phyloP scores from a whole-genome alignment of 37 sponge, comb jelly and placozoan genomes.

The Aphrocallistes beatrix region DNA sequence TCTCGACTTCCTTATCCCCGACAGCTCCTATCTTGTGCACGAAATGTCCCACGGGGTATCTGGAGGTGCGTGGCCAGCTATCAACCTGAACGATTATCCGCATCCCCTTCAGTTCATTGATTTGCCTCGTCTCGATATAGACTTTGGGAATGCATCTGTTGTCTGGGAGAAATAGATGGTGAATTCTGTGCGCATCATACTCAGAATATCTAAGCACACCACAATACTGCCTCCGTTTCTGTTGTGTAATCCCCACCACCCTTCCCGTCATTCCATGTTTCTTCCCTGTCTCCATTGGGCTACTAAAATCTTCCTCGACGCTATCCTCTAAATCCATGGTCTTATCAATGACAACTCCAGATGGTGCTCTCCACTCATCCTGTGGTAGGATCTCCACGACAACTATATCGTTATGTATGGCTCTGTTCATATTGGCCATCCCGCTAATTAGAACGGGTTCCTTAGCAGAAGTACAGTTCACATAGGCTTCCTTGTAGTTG shows the following conservation, averaged over 20 bases:
- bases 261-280: constrained; percentile 35
- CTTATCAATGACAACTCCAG: constrained; percentile 48
- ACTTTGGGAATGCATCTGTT: constrained; percentile 69
- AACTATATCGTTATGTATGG: constrained; percentile 81
- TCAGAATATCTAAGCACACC: constrained; percentile 63
- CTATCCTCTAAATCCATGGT: constrained; percentile 12
- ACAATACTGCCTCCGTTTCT: constrained; percentile 87
- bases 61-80: constrained; percentile 69
- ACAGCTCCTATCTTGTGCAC: constrained; percentile 65
- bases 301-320: constrained; percentile 20
- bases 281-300: not conserved
- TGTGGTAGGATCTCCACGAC: constrained; percentile 77
- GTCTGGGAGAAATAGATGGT: constrained; percentile 74
- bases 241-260: constrained; percentile 83
- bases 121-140: constrained; percentile 66
- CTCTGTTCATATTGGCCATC: constrained; percentile 61
- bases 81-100: constrained; percentile 90
- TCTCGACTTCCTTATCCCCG: constrained; percentile 91
- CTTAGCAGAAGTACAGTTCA: constrained; percentile 34
- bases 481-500: constrained; percentile 67
- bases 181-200: not conserved
- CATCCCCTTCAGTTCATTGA: constrained; percentile 46
- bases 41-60: constrained; percentile 84
- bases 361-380: constrained; percentile 59
- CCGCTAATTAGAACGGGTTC: constrained; percentile 58